A percentile compares a stretch with the other conserved stretches of the same genome.
Evolutionary conservation across 2,113 vertebrate genomes (phyloP).

Genomic region (Hepsetus odoe): DNA sequence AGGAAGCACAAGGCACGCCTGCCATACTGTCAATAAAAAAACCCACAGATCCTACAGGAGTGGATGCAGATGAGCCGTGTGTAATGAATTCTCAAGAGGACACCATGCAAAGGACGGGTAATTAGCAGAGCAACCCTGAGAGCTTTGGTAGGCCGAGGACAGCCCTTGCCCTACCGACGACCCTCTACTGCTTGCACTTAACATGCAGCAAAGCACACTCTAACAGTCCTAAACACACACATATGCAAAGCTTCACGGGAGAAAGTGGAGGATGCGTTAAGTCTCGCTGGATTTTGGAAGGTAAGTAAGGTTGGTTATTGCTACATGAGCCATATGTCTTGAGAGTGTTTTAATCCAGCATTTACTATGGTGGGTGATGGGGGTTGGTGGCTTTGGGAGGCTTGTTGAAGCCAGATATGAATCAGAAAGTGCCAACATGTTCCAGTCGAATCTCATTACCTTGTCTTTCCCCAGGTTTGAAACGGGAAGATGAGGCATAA

Average conservation of each 20-base stretch:
- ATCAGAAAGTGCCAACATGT: conserved; percentile 72
- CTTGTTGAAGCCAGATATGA: conserved; percentile 55
- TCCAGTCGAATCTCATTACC: conserved; percentile 72
- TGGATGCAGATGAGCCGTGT: conserved; percentile 31
- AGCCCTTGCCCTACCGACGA: conserved; percentile 5
- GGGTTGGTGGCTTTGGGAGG: conserved; percentile 1
- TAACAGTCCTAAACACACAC: not conserved
- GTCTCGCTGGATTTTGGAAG: not conserved
- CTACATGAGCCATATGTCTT: conserved; percentile 16
- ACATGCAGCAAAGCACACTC: not conserved
- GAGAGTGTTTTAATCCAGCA: not conserved
- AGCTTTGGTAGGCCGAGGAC: not conserved
- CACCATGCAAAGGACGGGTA: conserved; percentile 56
- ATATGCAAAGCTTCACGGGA: not conserved
- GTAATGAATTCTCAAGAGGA: conserved; percentile 30
- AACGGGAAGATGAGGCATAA: conserved; percentile 58
- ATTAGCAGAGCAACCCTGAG: conserved; percentile 41
- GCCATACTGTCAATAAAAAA: conserved; percentile 18
- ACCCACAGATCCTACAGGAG: conserved; percentile 26
- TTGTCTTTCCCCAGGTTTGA: conserved; percentile 57
- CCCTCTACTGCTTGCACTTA: not conserved
- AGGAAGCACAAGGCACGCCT: conserved; percentile 26
- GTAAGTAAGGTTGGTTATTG: not conserved
- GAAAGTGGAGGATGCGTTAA: not conserved
- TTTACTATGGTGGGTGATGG: conserved; percentile 51